These are phyloP conservation scores for Amazona vittata DNA, from an alignment of 2,113 vertebrate species.

Conservation along the genomic window DNA sequence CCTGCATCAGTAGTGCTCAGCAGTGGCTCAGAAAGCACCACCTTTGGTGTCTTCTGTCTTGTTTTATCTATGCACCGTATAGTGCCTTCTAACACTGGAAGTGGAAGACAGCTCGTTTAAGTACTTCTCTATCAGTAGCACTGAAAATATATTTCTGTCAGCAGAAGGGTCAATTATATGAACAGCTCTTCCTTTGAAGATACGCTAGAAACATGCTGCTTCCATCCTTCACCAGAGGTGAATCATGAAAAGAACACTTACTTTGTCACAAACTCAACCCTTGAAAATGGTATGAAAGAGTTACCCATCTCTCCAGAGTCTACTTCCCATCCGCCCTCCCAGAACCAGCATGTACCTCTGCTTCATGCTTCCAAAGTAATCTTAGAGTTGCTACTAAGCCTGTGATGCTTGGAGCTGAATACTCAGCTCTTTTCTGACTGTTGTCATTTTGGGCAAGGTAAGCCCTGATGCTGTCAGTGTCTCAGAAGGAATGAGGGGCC, in stretches of 20 bases:
- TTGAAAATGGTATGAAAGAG: background rate
- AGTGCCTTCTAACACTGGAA: background rate
- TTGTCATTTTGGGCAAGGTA: background rate
- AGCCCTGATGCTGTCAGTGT: background rate
- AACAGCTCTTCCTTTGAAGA: conserved; percentile 9
- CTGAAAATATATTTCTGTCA: conserved; percentile 8
- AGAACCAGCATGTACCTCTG: background rate
- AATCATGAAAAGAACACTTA: background rate
- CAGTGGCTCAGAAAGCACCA: background rate
- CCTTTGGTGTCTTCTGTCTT: background rate
- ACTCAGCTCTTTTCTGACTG: background rate
- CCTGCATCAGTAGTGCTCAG: rapidly evolving
- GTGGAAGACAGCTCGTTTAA: conserved; percentile 1
- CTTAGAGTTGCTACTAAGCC: background rate
- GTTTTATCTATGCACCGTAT: background rate
- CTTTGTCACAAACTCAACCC: background rate
- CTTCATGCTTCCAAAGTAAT: background rate
- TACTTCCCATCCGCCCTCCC: background rate
- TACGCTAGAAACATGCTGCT: background rate
- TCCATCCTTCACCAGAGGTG: background rate
- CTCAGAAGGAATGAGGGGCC: background rate
- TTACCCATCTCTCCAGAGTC: background rate
- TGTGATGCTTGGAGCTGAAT: background rate
- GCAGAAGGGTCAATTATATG: background rate
- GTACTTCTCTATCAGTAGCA: background rate